Conservation (phyloP, 92 coral and sea anemone genomes). For the Umimayanthus chanpuru region DNA sequence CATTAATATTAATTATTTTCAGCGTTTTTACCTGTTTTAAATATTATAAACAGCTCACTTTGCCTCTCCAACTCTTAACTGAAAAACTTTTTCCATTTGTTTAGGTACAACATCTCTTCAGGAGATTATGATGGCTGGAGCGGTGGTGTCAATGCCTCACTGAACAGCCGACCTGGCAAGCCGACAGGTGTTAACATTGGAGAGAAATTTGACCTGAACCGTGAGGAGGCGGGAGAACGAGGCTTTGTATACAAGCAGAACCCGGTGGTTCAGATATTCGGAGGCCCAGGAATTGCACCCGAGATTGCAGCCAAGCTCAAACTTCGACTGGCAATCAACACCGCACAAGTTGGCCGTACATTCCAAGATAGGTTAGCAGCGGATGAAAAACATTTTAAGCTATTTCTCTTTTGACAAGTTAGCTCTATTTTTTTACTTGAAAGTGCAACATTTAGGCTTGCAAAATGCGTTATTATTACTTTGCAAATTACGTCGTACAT, state of each 20-base stretch:
- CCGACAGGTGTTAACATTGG: conserved; percentile 70
- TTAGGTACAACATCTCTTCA: conserved; percentile 91
- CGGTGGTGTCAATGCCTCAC: conserved; percentile 77
- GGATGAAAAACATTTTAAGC: too few species aligned
- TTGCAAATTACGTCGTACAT: too few species aligned
- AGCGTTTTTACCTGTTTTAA: too few species aligned
- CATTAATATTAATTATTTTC: too few species aligned
- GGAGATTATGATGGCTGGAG: conserved; percentile 94
- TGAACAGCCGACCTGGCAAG: conserved; percentile 67
- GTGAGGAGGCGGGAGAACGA: conserved; percentile 63
- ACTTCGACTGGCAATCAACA: conserved; percentile 52
- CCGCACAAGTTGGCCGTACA: conserved; percentile 55
- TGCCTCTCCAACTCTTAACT: not conserved
- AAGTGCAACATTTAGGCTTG: too few species aligned
- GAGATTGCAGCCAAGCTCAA: conserved; percentile 51
- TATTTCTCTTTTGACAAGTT: too few species aligned
- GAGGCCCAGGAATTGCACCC: conserved; percentile 54
- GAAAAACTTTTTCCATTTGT: not conserved
- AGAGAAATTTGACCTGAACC: conserved; percentile 62
- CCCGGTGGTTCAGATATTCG: conserved; percentile 79
- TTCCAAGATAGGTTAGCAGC: conserved; percentile 46
- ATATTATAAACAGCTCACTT: too few species aligned
- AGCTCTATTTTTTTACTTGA: too few species aligned
- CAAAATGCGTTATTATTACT: too few species aligned
- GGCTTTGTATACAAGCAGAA: conserved; percentile 90